A percentile compares a stretch with the other conserved stretches of the same genome.
phyloP scores from a whole-genome alignment of 92 coral and sea anemone genomes.

The Muricea muricata region DNA sequence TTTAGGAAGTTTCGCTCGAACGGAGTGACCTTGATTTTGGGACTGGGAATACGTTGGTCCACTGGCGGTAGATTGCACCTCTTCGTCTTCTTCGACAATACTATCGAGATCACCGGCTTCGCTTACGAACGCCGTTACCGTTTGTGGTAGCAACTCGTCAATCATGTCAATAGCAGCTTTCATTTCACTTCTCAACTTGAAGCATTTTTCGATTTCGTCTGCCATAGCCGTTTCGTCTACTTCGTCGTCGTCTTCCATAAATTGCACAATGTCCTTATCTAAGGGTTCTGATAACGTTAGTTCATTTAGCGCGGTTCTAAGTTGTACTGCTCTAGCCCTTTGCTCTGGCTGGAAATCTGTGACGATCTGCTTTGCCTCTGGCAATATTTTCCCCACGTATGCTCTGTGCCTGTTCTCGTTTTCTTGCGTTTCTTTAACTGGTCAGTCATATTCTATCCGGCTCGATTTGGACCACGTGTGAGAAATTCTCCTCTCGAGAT shows the following conservation, averaged over 20 bases:
- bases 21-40: neutral
- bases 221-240: neutral
- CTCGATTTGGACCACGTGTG: slow-evolving; percentile 61
- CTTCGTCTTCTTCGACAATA: no score
- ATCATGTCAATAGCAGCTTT: no score
- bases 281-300: neutral
- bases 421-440: slow-evolving; percentile 13
- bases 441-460: slow-evolving; percentile 44
- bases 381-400: neutral
- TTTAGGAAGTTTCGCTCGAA: slow-evolving; percentile 46
- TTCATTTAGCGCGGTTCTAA: neutral
- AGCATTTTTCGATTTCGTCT: no score
- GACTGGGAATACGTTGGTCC: neutral
- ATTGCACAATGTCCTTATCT: slow-evolving; percentile 24
- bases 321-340: neutral
- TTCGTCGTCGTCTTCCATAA: neutral
- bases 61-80: no score
- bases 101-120: neutral
- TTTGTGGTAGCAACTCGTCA: no score
- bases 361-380: neutral
- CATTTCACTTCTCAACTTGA: no score
- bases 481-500: neutral
- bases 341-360: neutral
- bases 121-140: no score
- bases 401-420: slow-evolving; percentile 11